Evolutionary conservation across 2,888 invertebrate genomes (phyloP).

Genomic region (Pristionchus fissidentatus): DNA sequence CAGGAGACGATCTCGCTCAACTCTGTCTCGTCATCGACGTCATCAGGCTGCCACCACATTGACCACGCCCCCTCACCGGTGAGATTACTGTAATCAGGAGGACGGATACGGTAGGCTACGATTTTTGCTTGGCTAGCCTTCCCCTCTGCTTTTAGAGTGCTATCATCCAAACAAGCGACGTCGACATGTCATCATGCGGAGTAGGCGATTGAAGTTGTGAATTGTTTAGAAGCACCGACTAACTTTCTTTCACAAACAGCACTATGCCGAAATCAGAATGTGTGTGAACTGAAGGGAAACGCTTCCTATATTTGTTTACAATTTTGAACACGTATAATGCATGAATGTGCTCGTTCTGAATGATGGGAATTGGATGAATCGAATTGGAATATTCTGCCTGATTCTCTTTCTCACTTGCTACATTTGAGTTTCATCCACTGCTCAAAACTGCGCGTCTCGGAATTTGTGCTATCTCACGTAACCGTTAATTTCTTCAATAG

Average conservation of each 20-base stretch:
- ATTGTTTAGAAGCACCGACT: background rate
- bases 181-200: slow-evolving; percentile 3
- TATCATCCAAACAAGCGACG: slow-evolving; percentile 24
- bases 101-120: background rate
- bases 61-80: slow-evolving; percentile 15
- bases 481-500: too few species aligned
- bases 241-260: too few species aligned
- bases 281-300: too few species aligned
- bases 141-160: background rate
- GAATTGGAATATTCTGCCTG: too few species aligned
- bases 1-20: slow-evolving; percentile 23
- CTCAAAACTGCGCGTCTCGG: background rate
- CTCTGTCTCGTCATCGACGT: background rate
- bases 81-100: background rate
- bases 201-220: slow-evolving; percentile 27
- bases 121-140: too few species aligned
- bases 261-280: too few species aligned
- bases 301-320: too few species aligned
- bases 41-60: background rate
- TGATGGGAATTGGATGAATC: too few species aligned
- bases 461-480: too few species aligned
- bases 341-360: background rate
- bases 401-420: too few species aligned
- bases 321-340: background rate
- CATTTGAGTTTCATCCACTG: background rate